phyloP scores from a whole-genome alignment of 2,797 vertebrate species.

The Helicolenus hilgendorfi region DNA sequence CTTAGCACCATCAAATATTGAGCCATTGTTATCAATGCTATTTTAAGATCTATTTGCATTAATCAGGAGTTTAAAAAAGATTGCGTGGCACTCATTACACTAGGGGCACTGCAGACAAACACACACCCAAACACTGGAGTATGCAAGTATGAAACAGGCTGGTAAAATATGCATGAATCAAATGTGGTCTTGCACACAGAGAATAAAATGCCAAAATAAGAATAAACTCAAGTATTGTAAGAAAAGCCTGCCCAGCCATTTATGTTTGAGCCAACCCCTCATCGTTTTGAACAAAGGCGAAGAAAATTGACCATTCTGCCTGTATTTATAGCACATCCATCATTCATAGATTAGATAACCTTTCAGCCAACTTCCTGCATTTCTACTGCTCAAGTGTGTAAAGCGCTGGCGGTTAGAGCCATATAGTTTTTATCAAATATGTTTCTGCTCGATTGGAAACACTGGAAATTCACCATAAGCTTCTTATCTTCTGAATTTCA shows the following conservation, averaged over 20 bases:
- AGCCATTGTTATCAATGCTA: conserved; percentile 37
- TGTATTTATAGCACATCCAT: conserved; percentile 50
- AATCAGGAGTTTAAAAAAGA: conserved; percentile 51
- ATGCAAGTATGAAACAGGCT: conserved; percentile 13
- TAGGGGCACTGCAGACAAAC: conserved; percentile 12
- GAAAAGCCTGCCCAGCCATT: conserved; percentile 18
- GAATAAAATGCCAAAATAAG: conserved; percentile 23
- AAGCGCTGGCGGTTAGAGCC: conserved; percentile 1
- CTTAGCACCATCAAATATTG: conserved; percentile 38
- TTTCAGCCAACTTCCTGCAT: conserved; percentile 37
- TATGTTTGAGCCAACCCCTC: conserved; percentile 28
- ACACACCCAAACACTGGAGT: conserved; percentile 24
- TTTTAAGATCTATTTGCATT: conserved; percentile 70
- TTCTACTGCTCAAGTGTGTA: conserved; percentile 28
- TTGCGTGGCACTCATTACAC: conserved; percentile 51
- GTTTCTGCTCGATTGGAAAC: conserved; percentile 64
- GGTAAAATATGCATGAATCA: conserved; percentile 45
- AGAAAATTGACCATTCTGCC: conserved; percentile 51
- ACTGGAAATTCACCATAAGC: conserved; percentile 64
- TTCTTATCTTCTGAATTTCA: conserved; percentile 80
- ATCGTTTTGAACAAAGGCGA: conserved; percentile 60
- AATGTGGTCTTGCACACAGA: conserved; percentile 6
- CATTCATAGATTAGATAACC: conserved; percentile 67
- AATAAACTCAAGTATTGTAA: conserved; percentile 14
- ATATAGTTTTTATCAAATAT: conserved; percentile 20